Conservation (phyloP, 2,888 invertebrate species). For the Camponotus fellah region DNA sequence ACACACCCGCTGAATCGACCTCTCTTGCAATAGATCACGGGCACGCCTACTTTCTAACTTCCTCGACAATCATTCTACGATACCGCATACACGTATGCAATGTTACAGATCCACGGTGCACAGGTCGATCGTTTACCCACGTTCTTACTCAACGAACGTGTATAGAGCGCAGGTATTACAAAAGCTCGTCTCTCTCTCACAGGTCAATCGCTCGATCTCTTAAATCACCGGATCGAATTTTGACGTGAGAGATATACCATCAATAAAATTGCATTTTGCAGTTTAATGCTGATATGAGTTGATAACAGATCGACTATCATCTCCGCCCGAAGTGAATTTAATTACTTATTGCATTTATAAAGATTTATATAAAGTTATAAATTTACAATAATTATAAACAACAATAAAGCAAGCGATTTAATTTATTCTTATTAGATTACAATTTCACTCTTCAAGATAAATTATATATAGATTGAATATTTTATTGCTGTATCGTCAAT, state of each 20-base stretch:
- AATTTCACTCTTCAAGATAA: background rate
- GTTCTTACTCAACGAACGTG: constrained; percentile 47
- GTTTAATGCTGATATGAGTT: background rate
- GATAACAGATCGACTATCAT: background rate
- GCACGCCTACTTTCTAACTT: constrained; percentile 82
- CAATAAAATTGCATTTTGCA: background rate
- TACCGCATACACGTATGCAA: constrained; percentile 30
- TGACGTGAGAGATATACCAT: background rate
- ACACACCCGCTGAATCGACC: constrained; percentile 72
- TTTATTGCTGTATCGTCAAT: background rate
- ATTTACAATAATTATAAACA: background rate
- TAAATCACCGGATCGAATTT: background rate
- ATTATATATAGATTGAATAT: background rate
- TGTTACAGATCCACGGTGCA: constrained; percentile 43
- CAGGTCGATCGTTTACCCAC: constrained; percentile 56
- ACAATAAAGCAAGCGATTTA: background rate
- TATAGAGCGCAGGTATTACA: constrained; percentile 38
- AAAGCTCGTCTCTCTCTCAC: constrained; percentile 25
- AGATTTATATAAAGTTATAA: background rate
- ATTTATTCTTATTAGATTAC: background rate
- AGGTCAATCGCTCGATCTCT: background rate
- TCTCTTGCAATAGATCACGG: constrained; percentile 71
- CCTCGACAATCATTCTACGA: constrained; percentile 74
- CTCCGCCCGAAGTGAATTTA: background rate
- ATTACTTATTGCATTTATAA: background rate